phyloP scores from a whole-genome alignment of 2,888 invertebrate species.

The Eilema caniola region DNA sequence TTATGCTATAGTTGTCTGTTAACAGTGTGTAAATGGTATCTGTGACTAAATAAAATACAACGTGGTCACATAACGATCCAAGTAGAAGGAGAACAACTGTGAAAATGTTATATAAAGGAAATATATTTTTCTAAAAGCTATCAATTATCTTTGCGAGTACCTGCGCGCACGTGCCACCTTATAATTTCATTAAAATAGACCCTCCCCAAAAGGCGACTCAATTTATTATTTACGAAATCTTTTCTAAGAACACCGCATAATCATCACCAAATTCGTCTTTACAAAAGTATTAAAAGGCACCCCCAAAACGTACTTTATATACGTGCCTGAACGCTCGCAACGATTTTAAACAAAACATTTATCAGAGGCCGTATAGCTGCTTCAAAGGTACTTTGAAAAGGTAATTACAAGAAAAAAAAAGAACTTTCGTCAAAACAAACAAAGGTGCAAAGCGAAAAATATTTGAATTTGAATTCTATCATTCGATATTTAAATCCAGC shows the following conservation, averaged over 20 bases:
- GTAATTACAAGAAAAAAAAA: conserved; percentile 57
- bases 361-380: conserved; percentile 20
- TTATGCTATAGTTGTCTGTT: background rate
- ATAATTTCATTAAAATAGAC: conserved; percentile 7
- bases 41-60: background rate
- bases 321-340: conserved; percentile 23
- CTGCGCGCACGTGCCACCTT: background rate
- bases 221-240: conserved; percentile 14
- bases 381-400: conserved; percentile 32
- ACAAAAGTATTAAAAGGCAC: conserved; percentile 32
- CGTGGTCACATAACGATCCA: background rate
- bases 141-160: background rate
- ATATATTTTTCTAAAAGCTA: background rate
- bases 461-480: conserved; percentile 85
- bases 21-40: background rate
- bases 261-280: conserved; percentile 30
- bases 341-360: conserved; percentile 40
- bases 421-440: conserved; percentile 69
- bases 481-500: conserved; percentile 85
- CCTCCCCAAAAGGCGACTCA: conserved; percentile 8
- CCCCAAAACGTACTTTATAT: conserved; percentile 22
- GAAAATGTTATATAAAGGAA: background rate
- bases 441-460: conserved; percentile 76
- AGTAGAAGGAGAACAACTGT: background rate
- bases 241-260: conserved; percentile 23